Conservation (phyloP, 2,888 invertebrate genomes). For the Globia sparganii region DNA sequence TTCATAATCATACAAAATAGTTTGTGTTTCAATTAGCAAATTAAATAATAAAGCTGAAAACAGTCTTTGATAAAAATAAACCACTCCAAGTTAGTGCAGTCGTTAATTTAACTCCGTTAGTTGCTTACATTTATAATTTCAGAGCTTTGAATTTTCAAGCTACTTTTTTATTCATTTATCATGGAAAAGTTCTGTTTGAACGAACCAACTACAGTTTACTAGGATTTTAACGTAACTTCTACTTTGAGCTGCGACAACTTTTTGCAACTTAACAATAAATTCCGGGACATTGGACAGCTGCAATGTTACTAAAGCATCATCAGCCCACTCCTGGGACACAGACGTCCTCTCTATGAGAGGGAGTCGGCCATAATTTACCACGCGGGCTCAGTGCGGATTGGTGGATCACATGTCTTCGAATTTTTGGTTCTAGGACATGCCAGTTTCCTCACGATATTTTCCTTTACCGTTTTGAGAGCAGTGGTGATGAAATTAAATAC, state of each 20-base stretch:
- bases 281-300: slow-evolving; percentile 11
- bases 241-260: slow-evolving; percentile 22
- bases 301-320: neutral
- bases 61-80: slow-evolving; percentile 21
- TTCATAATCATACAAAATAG: slow-evolving; percentile 14
- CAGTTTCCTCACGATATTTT: neutral
- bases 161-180: slow-evolving; percentile 38
- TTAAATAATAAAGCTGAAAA: slow-evolving; percentile 29
- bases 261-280: too few species aligned
- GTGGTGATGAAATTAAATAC: neutral
- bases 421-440: neutral
- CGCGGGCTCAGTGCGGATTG: too few species aligned
- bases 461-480: neutral
- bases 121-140: slow-evolving; percentile 39
- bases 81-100: slow-evolving; percentile 25
- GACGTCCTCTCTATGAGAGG: neutral
- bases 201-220: slow-evolving; percentile 5
- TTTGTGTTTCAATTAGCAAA: slow-evolving; percentile 26
- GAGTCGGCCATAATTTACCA: too few species aligned
- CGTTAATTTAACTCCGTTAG: slow-evolving; percentile 37
- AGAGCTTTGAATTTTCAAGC: slow-evolving; percentile 42
- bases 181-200: slow-evolving; percentile 41
- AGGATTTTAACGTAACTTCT: slow-evolving; percentile 32
- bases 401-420: neutral
- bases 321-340: neutral